Base-by-base conservation (phyloP, 1,140 invertebrate genomes). In the Neotoxoptera formosana region DNA sequence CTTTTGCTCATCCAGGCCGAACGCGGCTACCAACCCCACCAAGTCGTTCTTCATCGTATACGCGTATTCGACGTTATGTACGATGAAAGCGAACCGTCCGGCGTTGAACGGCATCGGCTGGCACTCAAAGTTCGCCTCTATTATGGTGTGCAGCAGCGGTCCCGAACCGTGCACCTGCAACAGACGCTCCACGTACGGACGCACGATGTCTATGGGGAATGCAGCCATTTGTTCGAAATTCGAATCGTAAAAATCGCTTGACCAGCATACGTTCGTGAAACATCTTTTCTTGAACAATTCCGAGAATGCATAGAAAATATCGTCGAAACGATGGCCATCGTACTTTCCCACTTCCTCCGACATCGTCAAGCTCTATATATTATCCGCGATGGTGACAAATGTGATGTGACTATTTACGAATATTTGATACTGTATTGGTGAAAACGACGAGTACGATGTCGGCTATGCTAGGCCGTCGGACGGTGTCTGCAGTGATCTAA, bases 181-280 rank as follows among this genome's bases (percentile, higher is more conserved):
- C 30, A 76, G 14, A 6, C 30, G 60, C 60, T 76, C 14, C 30
- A 7, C n/a, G n/a, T 76, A 76, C 6, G 60, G 60, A n/a, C 60
- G 30, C n/a, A 76, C 30, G 30, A 76, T 9, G 4, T 76, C 30
- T 17, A 76, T 76, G 1, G 30, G 30, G 60, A 76, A 76, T 6
- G 30, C 60, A n/a, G 30, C 6, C 30, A 76, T 0, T 11, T 30
- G 60, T 17, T 76, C 14, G 17, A 17, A 76, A 17, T 76, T n/a
- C 4, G 14, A 17, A 1, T 76, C n/a, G n/a, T n/a, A 1, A 0
- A 17, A 76, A 17, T 76, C n/a, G 14, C 7, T 7, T 17, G 30
- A 0, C 60, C 60, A n/a, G 14, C 14, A 2, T 14, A n/a, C 14
- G 0, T n/a, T 30, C 4, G 7, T 6, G 2, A n/a, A n/a, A n/a